These are phyloP conservation scores for Ceratoteleas bidentatus DNA, from an alignment of 1,140 invertebrate species.

Conservation along the genomic window DNA sequence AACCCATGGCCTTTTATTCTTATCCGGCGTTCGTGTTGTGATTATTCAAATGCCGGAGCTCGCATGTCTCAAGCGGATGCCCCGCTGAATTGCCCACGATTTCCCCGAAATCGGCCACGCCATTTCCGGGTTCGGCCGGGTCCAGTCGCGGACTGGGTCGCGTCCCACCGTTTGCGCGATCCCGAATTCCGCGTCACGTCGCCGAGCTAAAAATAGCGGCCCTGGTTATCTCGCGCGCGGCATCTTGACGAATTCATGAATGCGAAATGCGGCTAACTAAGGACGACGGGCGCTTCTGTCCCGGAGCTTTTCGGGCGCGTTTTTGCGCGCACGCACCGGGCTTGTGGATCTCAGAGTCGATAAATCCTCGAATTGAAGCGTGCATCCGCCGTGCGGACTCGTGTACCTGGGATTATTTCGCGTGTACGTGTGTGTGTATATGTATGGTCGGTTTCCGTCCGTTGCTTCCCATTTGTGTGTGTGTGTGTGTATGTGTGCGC, in stretches of 20 bases:
- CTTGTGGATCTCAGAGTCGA: conserved; percentile 60
- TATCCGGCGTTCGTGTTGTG: conserved; percentile 10
- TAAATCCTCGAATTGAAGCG: conserved; percentile 63
- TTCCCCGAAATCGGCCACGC: no score
- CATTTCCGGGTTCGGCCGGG: no score
- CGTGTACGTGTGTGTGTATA: no score
- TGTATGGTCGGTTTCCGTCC: not conserved
- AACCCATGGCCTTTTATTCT: conserved; percentile 27
- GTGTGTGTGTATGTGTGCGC: conserved; percentile 16
- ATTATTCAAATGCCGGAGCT: conserved; percentile 25
- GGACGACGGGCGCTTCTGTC: not conserved
- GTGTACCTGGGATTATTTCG: conserved; percentile 59
- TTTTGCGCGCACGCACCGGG: conserved; percentile 3
- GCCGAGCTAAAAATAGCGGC: conserved; percentile 25
- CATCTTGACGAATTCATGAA: conserved; percentile 51
- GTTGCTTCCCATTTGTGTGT: conserved; percentile 23
- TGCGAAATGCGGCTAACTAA: conserved; percentile 23
- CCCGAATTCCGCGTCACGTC: conserved; percentile 25
- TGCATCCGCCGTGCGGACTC: conserved; percentile 53
- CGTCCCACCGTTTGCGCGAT: no score
- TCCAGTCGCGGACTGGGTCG: no score
- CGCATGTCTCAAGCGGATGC: conserved; percentile 2
- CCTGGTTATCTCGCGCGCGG: conserved; percentile 26
- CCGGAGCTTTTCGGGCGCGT: not conserved
- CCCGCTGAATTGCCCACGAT: no score